Evolutionary conservation across 2,113 vertebrate genomes (phyloP), one percentile per base, ranked within the genome.

Genomic region (Barbus barbus): DNA sequence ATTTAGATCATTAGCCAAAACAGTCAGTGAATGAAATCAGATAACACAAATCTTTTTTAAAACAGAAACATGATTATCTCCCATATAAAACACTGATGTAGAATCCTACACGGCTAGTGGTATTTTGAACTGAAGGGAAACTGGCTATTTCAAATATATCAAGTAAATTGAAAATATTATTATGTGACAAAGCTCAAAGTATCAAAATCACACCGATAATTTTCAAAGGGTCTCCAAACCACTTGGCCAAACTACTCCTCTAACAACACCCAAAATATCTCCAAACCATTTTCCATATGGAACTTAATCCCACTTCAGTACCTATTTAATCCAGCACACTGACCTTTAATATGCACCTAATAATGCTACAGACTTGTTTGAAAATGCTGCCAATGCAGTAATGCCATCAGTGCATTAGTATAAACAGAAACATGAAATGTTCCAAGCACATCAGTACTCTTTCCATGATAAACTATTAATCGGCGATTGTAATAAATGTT

Each of bases 221-320:
- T 44, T 0, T 2, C 2, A 41, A 9, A 41, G 38, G 2, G 38
- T 9, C 38, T 41, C 12, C 75, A 60, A 58, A 36, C 5, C 53
- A 78, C 22, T 78, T 58, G 53, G 31, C 8, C 53, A 78, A 78
- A 60, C 75, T 60, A 60, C 5, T 78, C 51, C 75, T 56, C 48
- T 56, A 38, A 78, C 12, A 78, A 78, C 53, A 60, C 33, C 14
- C 22, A 78, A 60, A 75, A 18, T 4, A 51, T 44, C 48, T 16
- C 41, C 5, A 73, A 38, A 69, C 18, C 28, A 36, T 9, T 12
- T 41, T 72, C 28, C 26, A 53, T 24, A n/a, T 72, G 18, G 20
- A 73, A n/a, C 0, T 36, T 22, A 60, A 16, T 38, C 11, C 20
- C 63, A 20, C 28, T 33, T 67, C 6, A 78, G 20, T 78, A 58